Evolutionary conservation across 1,140 invertebrate species (phyloP), one percentile per base, ranked within the genome.

Genomic region (Steinernema khuongi): DNA sequence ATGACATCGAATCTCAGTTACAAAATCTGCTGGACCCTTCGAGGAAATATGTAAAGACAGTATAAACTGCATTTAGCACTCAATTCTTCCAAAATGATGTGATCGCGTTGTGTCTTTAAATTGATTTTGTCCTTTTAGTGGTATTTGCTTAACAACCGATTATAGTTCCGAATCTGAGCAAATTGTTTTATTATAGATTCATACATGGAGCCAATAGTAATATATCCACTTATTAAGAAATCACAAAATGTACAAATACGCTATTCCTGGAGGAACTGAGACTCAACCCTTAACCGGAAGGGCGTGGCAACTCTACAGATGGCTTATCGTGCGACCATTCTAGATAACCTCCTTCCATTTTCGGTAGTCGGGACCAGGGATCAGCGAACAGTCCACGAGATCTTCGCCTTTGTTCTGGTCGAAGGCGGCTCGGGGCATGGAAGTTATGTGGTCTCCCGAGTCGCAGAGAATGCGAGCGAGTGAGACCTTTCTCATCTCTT

Each of bases 401-500:
- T 70, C 41, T 0, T 70, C 68, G 0, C 36, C 71, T 31, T 79
- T 77, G 72, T 71, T 70, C 19, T 76, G 66, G 14, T 70, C 67
- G 33, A 79, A 79, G 14, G 78, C 77, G 11, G 30, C 50, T 18
- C 30, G n/a, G 0, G 78, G 77, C 19, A 76, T 67, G 31, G 72
- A 60, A 32, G 68, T 77, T 18, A 90, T 88, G 30, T 89, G 88
- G 81, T 92, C 90, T 1, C 89, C 88, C 83, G 92, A 92, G 80
- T 93, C 90, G 80, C 92, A 94, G 31, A 94, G 88, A 17, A 94
- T 86, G 79, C 91, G 87, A 0, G 91, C 88, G 31, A 93, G 82
- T 0, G 90, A 89, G 0, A 88, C 87, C 79, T 91, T 91, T 69
- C 90, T 89, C 41, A 94, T 89, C 86, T 92, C 89, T 67, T 87